Evolutionary conservation across 2,888 invertebrate genomes (phyloP), one percentile per base, ranked within the genome.

Genomic region (Folsomia candida): DNA sequence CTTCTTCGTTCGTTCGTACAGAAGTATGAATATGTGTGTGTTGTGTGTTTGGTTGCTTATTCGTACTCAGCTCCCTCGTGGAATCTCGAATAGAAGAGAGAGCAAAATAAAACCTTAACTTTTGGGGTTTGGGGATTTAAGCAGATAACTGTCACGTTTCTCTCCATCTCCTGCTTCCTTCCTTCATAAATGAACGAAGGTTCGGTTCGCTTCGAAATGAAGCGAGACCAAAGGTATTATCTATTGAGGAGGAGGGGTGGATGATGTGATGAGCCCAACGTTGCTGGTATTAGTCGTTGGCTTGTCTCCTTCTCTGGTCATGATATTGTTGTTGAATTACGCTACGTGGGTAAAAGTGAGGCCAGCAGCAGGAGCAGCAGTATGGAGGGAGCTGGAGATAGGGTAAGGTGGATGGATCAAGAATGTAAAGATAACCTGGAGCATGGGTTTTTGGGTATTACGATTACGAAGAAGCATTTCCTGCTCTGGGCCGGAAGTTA

Each of bases 401-500:
- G 37, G 37, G 37, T 37, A 9, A 37, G 37, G 37, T 37, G 37
- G 37, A 14, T 37, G 37, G 37, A 37, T 37, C n/a, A n/a, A n/a
- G 37, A 37, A 37, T 37, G 37, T 37, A 37, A 37, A 37, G 37
- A 37, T 37, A 37, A 37, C 37, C 37, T 37, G 14, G n/a, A 37
- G 37, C 37, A 37, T 37, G n/a, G n/a, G n/a, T 37, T 37, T 37
- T 37, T 37, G 37, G 14, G 37, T 37, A 37, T 37, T 37, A 37
- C 37, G 37, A 37, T 37, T 37, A 37, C 37, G 37, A 54, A 54
- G 20, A 54, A 54, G 54, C 54, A 54, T 54, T 54, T 54, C 54
- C 54, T 54, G 54, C 20, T 22, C 54, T 54, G 18, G 20, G 54
- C 54, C 54, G 54, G 54, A 54, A 54, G 54, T 54, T 54, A 54